Conservation (phyloP, 2,888 invertebrate genomes). For the Physocephala rufipes region DNA sequence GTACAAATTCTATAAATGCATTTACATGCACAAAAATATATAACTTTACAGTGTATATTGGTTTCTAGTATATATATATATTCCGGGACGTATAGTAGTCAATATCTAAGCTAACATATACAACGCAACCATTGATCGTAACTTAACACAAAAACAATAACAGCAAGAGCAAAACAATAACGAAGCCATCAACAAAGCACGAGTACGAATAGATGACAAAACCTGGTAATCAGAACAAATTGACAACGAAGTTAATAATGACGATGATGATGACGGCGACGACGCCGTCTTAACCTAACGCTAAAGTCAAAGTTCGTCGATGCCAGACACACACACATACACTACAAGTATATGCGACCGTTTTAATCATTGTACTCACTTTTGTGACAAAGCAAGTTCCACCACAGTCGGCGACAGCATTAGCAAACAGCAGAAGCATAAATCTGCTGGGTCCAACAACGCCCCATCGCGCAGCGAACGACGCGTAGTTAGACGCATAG, state of each 20-base stretch:
- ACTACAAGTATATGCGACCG: background rate
- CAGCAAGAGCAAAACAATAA: too few species aligned
- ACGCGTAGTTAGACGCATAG: slow-evolving; percentile 3
- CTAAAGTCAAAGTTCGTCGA: slow-evolving; percentile 25
- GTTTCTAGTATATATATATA: too few species aligned
- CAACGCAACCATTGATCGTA: background rate
- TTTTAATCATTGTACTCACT: background rate
- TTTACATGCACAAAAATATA: too few species aligned
- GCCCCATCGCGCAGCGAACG: slow-evolving; percentile 24
- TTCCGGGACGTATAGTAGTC: too few species aligned
- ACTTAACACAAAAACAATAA: slow-evolving; percentile 1
- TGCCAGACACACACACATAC: slow-evolving; percentile 17
- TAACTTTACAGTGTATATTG: too few species aligned
- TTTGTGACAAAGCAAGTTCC: slow-evolving; percentile 1
- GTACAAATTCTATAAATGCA: too few species aligned
- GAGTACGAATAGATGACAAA: slow-evolving; percentile 17
- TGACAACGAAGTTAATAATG: background rate
- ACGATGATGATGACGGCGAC: background rate
- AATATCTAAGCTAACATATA: background rate
- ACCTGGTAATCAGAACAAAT: slow-evolving; percentile 14
- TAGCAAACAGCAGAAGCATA: slow-evolving; percentile 9
- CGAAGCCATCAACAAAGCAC: too few species aligned
- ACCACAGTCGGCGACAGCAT: slow-evolving; percentile 20
- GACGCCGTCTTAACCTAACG: background rate
- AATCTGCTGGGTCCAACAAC: slow-evolving; percentile 6